Evolutionary conservation across 2,113 vertebrate genomes (phyloP), one percentile per base, ranked within the genome.

Genomic region (Melozone crissalis): DNA sequence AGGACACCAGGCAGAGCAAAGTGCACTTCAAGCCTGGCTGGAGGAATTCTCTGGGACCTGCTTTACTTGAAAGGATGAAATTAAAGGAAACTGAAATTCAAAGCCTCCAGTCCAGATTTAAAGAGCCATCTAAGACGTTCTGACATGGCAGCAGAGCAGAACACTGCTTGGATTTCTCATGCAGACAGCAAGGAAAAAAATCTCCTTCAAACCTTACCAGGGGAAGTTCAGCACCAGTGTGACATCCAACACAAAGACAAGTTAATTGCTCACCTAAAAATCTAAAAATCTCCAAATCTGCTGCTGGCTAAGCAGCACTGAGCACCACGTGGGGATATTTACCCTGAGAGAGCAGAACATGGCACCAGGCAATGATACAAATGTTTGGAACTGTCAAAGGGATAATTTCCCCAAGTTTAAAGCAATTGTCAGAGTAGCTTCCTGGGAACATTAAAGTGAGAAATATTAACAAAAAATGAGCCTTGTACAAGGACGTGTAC

Each of bases 251-350:
- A 51, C 55, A 87, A 87, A 74, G 69, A 71, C 43, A 89, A 89
- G 71, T 52, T 85, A 95, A 94, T 72, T 93, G 84, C 54, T 67
- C 92, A 65, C 69, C 81, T 74, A 46, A 84, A 89, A 93, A 93
- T 82, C 69, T 44, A 1, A 26, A 51, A 31, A 89, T 71, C 72
- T 78, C 73, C 15, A 43, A 35, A 91, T 89, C 44, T 73, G 87
- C 78, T 68, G 81, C 58, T 92, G 90, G 92, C 78, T 57, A 39
- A 84, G 81, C 43, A 59, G 39, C 90, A 61, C 58, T 6, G 54
- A 87, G 76, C 71, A 51, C 10, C 47, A 31, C 12, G 58, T 41
- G 82, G 75, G 79, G 74, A 27, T 76, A 77, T 93, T 88, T 85
- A 88, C 78, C 46, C 83, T 30, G 37, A 17, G 72, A 80, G 79